phyloP scores from a whole-genome alignment of 1,140 invertebrate species.

The Harpegnathos saltator region DNA sequence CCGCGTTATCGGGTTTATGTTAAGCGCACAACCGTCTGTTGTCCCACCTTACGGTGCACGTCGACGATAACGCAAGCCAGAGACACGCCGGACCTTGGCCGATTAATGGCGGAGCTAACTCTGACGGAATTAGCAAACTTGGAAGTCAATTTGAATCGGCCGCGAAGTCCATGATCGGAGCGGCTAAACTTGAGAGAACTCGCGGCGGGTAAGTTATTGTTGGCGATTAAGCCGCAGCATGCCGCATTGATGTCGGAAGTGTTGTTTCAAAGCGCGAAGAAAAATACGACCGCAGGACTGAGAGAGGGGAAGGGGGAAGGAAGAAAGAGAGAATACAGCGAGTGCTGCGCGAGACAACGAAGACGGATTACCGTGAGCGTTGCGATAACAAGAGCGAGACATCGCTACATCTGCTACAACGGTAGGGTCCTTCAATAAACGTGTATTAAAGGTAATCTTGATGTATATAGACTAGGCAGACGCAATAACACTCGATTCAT shows the following conservation, averaged over 20 bases:
- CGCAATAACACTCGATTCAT: background rate
- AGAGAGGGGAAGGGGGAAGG: background rate
- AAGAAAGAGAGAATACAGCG: too few species aligned
- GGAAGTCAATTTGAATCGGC: conserved; percentile 39
- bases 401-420: background rate
- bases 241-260: conserved; percentile 54
- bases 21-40: conserved; percentile 38
- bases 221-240: conserved; percentile 60
- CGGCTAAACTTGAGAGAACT: conserved; percentile 24
- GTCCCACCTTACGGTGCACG: conserved; percentile 4
- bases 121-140: conserved; percentile 57
- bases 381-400: conserved; percentile 43
- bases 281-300: conserved; percentile 41
- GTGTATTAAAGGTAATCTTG: conserved; percentile 1
- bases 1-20: background rate
- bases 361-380: conserved; percentile 41
- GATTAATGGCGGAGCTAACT: conserved; percentile 62
- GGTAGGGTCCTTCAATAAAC: background rate
- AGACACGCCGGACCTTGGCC: conserved; percentile 64
- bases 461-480: conserved; percentile 4
- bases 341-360: too few species aligned
- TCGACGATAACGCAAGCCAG: conserved; percentile 42
- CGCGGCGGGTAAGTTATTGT: conserved; percentile 55
- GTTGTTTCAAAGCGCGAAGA: conserved; percentile 52
- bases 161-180: conserved; percentile 49